Conservation (phyloP, 2,797 vertebrate species). For the Etheostoma perlongum region DNA sequence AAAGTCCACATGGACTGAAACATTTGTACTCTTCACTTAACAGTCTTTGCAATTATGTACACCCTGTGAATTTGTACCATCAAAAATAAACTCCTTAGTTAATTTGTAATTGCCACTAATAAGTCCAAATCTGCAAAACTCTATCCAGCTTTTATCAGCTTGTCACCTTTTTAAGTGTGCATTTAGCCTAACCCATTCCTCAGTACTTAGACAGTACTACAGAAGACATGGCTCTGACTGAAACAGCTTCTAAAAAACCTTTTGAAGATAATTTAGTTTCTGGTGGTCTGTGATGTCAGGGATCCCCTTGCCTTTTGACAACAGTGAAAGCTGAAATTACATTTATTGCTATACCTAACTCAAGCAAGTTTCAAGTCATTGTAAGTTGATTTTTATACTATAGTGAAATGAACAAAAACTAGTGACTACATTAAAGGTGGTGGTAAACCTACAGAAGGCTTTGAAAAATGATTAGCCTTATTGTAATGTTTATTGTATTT, state of each 20-base stretch:
- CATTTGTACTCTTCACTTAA: not conserved
- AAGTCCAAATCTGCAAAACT: not conserved
- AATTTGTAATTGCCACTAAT: not conserved
- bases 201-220: too few relatives aligned
- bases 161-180: not conserved
- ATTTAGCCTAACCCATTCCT: not conserved
- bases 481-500: not conserved
- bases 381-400: not conserved
- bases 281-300: not conserved
- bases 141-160: conserved; percentile 15
- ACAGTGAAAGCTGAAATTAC: not conserved
- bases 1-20: not conserved
- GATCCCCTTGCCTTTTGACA: not conserved
- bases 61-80: not conserved
- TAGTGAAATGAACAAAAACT: not conserved
- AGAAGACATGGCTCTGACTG: not conserved
- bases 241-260: not conserved
- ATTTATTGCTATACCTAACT: not conserved
- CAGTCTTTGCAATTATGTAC: not conserved
- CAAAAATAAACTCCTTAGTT: not conserved
- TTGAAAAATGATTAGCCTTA: not conserved
- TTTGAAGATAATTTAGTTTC: not conserved
- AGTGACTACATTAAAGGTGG: not conserved
- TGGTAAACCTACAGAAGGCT: not conserved
- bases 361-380: not conserved